Evolutionary conservation across 2,797 vertebrate species (phyloP).

Genomic region (Oreortyx pictus): DNA sequence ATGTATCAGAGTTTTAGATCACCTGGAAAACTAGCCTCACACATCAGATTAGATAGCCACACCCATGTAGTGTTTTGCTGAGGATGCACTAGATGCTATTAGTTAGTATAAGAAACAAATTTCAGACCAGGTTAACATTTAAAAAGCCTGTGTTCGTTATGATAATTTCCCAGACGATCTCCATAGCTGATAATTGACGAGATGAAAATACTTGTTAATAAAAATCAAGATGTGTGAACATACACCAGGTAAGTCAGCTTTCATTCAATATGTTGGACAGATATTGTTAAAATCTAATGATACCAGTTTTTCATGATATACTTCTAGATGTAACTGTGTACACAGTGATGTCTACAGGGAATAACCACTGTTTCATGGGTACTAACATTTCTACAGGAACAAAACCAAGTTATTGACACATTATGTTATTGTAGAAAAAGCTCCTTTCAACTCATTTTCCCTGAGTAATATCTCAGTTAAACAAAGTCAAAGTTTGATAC

Average conservation of each 20-base stretch:
- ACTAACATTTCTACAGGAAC: not conserved
- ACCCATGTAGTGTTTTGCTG: not conserved
- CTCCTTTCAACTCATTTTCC: not conserved
- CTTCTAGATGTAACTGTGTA: not conserved
- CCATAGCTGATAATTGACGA: not conserved
- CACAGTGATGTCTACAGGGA: not conserved
- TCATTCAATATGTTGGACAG: not conserved
- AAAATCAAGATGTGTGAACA: not conserved
- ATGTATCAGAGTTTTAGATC: not conserved
- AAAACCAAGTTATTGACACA: constrained; percentile 27
- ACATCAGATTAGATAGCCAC: not conserved
- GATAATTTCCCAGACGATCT: not conserved
- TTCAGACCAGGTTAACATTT: not conserved
- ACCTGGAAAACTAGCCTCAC: not conserved
- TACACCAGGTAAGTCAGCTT: not conserved
- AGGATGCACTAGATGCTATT: not conserved
- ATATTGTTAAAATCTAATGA: not conserved
- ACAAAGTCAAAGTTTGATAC: not conserved
- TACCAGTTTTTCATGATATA: not conserved
- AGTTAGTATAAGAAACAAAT: not conserved
- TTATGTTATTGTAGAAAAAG: not conserved
- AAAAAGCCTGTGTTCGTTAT: not conserved
- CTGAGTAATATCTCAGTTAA: not conserved
- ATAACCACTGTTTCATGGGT: not conserved
- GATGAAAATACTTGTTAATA: not conserved